These are phyloP conservation scores for Scyliorhinus canicula DNA, from an alignment of 2,797 vertebrate genomes.

Conservation along the genomic window DNA sequence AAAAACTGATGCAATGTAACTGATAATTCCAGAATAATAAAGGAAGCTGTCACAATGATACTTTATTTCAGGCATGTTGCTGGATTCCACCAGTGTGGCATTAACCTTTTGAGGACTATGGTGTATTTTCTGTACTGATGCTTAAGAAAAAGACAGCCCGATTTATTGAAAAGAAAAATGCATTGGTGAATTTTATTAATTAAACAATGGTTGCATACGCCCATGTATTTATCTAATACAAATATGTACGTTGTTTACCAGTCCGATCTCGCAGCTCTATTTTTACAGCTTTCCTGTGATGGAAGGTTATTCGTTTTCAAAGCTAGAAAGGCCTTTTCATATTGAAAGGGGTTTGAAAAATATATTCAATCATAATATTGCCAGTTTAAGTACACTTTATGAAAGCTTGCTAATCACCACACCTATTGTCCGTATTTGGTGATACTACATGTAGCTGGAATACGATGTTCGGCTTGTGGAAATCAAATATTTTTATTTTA, in stretches of 20 bases:
- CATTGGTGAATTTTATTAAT: neutral
- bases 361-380: neutral
- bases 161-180: neutral
- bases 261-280: neutral
- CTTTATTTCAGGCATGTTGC: slow-evolving; percentile 20
- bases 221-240: neutral
- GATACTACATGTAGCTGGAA: neutral
- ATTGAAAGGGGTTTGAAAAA: neutral
- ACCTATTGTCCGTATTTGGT: neutral
- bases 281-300: neutral
- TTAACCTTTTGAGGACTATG: slow-evolving; percentile 22
- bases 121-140: neutral
- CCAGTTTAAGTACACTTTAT: neutral
- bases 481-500: neutral
- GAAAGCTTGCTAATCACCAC: neutral
- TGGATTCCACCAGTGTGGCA: neutral
- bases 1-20: slow-evolving; percentile 37
- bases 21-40: slow-evolving; percentile 38
- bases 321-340: neutral
- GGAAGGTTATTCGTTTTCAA: neutral
- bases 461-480: neutral
- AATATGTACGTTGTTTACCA: neutral
- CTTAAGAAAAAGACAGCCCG: neutral
- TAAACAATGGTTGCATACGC: neutral
- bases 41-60: neutral